Conservation (phyloP, 2,113 vertebrate genomes). For the Halichoeres trimaculatus region DNA sequence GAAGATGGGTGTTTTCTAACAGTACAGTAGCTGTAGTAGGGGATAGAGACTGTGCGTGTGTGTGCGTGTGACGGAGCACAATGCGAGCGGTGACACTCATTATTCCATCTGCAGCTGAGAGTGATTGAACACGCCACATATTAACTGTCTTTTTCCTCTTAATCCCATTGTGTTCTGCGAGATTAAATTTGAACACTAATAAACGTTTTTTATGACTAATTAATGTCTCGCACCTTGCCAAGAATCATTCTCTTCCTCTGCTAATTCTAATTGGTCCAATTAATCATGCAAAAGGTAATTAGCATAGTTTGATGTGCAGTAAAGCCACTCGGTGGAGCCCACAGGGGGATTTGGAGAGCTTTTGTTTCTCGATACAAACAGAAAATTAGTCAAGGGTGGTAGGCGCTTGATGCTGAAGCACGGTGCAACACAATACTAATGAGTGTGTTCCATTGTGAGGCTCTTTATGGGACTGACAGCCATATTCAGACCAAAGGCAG, state of each 20-base stretch:
- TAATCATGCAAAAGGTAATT: conserved; percentile 86
- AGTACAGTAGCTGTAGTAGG: conserved; percentile 56
- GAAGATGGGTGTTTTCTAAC: conserved; percentile 71
- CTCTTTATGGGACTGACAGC: conserved; percentile 73
- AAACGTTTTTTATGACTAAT: conserved; percentile 84
- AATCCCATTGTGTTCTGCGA: conserved; percentile 79
- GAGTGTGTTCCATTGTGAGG: conserved; percentile 72
- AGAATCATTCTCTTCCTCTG: conserved; percentile 81
- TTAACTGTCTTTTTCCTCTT: conserved; percentile 78
- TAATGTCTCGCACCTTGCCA: conserved; percentile 85
- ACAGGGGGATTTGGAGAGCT: conserved; percentile 74
- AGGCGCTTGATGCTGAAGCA: conserved; percentile 72
- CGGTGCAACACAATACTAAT: conserved; percentile 78
- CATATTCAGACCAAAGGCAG: conserved; percentile 69
- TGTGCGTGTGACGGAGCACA: conserved; percentile 37
- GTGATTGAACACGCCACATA: conserved; percentile 75
- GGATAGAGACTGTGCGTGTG: conserved; percentile 18
- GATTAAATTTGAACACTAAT: conserved; percentile 85
- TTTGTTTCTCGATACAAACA: conserved; percentile 83
- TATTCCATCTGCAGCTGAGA: conserved; percentile 72
- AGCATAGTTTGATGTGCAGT: conserved; percentile 83
- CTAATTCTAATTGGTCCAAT: conserved; percentile 86
- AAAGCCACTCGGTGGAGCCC: conserved; percentile 78
- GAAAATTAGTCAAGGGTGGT: conserved; percentile 83
- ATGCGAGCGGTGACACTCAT: conserved; percentile 72